Percentiles rank a stretch among this genome's conserved stretches.
phyloP scores from a whole-genome alignment of 1,140 invertebrate species.

The Berghia stephanieae region DNA sequence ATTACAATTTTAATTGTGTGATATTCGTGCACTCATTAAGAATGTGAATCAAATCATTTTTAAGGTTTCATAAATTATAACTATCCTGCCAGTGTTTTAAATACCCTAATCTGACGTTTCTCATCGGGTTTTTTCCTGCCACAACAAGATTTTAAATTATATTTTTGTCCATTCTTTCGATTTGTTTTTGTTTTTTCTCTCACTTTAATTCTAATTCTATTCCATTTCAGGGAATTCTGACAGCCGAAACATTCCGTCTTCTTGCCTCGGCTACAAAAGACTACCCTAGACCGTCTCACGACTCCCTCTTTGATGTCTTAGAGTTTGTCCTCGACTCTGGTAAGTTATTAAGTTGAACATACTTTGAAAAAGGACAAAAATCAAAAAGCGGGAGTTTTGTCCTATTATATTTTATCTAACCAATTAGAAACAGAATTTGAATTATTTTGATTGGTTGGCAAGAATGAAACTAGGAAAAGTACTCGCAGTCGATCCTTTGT shows the following conservation, averaged over 20 bases:
- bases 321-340: slow-evolving; percentile 59
- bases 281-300: slow-evolving; percentile 51
- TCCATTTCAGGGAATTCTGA: slow-evolving; percentile 45
- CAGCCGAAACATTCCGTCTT: slow-evolving; percentile 57
- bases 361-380: background rate
- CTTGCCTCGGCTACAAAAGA: slow-evolving; percentile 53
- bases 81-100: background rate
- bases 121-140: no score
- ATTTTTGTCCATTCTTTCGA: background rate
- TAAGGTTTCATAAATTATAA: background rate
- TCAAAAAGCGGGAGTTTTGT: background rate
- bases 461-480: no score
- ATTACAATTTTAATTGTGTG: no score
- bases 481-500: no score
- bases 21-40: no score
- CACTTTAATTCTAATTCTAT: background rate
- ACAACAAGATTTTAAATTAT: background rate
- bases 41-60: background rate
- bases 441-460: no score
- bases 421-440: no score
- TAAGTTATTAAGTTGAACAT: slow-evolving; percentile 30
- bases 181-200: background rate
- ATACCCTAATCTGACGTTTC: no score
- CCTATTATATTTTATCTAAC: background rate
- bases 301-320: slow-evolving; percentile 57